A percentile compares a stretch with the other conserved stretches of the same genome.
Evolutionary conservation across 92 coral and sea anemone genomes (phyloP).

Genomic region (Zoanthus solanderi): DNA sequence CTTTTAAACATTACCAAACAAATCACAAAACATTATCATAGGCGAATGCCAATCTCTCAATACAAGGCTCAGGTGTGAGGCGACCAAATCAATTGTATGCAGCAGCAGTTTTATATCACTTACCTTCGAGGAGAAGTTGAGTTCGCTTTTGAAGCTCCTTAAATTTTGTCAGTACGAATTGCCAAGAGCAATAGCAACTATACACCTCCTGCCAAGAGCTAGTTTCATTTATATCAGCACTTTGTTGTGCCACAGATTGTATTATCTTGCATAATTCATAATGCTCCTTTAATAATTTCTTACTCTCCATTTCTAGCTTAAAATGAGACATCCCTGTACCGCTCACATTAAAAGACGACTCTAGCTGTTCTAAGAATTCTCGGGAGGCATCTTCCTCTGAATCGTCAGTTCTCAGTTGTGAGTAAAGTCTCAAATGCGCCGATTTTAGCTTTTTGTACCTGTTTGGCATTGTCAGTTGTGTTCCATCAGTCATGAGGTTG

Average conservation of each 20-base stretch:
- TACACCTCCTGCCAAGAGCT: conserved; percentile 78
- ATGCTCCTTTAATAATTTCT: conserved; percentile 54
- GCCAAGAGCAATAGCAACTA: conserved; percentile 85
- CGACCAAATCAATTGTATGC: not conserved
- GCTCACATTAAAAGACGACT: conserved; percentile 53
- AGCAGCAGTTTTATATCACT: not conserved
- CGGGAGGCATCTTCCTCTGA: conserved; percentile 42
- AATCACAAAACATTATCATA: too few relatives aligned
- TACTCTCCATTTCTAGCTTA: conserved; percentile 44
- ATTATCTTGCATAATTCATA: conserved; percentile 45
- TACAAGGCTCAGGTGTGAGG: too few relatives aligned
- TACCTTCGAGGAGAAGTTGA: conserved; percentile 75
- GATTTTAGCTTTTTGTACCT: conserved; percentile 80
- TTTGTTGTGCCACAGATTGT: conserved; percentile 43
- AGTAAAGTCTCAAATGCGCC: conserved; percentile 58
- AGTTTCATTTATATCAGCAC: conserved; percentile 12
- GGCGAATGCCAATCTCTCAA: too few relatives aligned
- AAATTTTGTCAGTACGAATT: conserved; percentile 75
- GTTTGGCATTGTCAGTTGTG: conserved; percentile 65
- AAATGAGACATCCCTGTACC: conserved; percentile 43
- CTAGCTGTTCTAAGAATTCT: conserved; percentile 59
- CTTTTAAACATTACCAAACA: too few relatives aligned
- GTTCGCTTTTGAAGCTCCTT: conserved; percentile 80
- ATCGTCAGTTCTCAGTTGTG: conserved; percentile 51
- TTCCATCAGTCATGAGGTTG: conserved; percentile 61